Conservation (phyloP, 2,113 vertebrate species). For the Mesoclemmys tuberculata region DNA sequence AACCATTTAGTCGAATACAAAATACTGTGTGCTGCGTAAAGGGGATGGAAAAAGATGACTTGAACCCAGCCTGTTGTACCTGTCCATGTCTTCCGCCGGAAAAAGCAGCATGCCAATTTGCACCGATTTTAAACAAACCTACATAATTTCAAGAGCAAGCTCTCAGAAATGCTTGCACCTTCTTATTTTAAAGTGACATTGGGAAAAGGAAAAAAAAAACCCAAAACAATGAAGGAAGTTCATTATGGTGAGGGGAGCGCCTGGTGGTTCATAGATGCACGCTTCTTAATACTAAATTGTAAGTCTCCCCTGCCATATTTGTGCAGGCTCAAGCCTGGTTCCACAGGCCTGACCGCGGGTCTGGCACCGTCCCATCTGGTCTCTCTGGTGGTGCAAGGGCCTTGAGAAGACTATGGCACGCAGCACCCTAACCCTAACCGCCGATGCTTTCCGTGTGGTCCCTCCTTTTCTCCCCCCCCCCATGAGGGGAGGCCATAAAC, state of each 20-base stretch:
- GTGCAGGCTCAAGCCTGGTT: background rate
- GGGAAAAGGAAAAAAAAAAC: background rate
- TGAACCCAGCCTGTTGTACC: background rate
- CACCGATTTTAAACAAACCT: background rate
- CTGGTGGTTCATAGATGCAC: background rate
- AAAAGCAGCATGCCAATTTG: background rate
- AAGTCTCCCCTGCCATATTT: background rate
- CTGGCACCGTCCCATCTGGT: background rate
- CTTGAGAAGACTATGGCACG: background rate
- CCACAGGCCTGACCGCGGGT: background rate
- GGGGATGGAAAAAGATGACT: background rate
- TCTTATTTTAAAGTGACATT: background rate
- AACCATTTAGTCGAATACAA: background rate
- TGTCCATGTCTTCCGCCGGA: background rate
- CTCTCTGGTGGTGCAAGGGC: background rate
- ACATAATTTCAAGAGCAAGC: background rate
- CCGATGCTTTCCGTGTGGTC: background rate
- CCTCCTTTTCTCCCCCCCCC: too few relatives aligned
- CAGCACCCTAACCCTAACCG: too few relatives aligned
- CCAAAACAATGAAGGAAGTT: background rate
- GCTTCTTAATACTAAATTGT: background rate
- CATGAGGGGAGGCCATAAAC: background rate
- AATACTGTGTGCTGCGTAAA: background rate
- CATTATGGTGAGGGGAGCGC: background rate
- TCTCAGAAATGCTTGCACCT: background rate